These are phyloP conservation scores for Lamellibrachia satsuma DNA, from an alignment of 2,888 invertebrate species.

Conservation along the genomic window DNA sequence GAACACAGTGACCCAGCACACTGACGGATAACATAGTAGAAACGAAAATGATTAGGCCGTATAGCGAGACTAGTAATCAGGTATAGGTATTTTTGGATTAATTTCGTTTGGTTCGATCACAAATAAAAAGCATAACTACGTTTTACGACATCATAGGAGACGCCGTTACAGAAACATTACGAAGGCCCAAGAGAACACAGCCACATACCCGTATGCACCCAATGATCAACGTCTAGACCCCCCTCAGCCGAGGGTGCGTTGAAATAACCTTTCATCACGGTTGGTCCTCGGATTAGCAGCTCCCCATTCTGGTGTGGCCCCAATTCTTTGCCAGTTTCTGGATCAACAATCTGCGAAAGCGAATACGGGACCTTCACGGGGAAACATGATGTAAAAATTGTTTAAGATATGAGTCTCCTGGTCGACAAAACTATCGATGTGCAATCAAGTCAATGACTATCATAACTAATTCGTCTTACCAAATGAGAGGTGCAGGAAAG, in stretches of 20 bases:
- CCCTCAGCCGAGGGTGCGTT: not conserved
- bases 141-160: no score
- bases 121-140: no score
- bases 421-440: not conserved
- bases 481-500: no score
- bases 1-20: no score
- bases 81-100: no score
- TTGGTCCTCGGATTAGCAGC: not conserved
- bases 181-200: not conserved
- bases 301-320: not conserved
- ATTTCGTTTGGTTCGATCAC: no score
- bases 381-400: not conserved
- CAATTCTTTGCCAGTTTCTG: not conserved
- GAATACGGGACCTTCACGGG: not conserved
- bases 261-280: constrained; percentile 7
- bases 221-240: not conserved
- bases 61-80: no score
- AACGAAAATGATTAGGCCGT: no score
- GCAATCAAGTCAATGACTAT: not conserved
- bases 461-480: no score
- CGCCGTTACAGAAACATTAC: not conserved
- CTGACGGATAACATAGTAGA: no score
- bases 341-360: not conserved
- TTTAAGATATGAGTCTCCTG: not conserved
- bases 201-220: not conserved